A percentile compares a stretch with the other conserved stretches of the same genome.
Conservation (phyloP, 2,113 vertebrate species). For the Larimichthys crocea region DNA sequence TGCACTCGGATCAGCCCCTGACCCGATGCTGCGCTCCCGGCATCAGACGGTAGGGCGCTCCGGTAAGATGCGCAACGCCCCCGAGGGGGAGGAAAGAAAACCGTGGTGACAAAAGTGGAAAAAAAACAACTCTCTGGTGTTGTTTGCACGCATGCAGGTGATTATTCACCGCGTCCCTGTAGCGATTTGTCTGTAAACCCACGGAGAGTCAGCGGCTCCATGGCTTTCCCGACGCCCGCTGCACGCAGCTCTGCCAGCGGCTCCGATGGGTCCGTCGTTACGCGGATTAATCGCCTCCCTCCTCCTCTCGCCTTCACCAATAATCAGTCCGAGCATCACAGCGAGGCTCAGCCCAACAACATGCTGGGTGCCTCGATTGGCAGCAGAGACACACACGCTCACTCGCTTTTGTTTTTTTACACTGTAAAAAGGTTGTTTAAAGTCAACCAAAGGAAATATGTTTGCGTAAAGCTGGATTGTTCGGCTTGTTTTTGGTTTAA, state of each 20-base stretch:
- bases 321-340: conserved; percentile 91
- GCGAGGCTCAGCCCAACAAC: conserved; percentile 87
- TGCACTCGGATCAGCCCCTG: conserved; percentile 83
- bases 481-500: not conserved
- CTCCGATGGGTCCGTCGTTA: conserved; percentile 90
- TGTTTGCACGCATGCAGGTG: not conserved
- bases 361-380: conserved; percentile 63
- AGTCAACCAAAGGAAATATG: not conserved
- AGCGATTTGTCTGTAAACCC: not conserved
- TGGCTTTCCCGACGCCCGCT: conserved; percentile 69
- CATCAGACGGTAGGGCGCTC: conserved; percentile 45
- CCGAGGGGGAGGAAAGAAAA: not conserved
- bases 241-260: conserved; percentile 86
- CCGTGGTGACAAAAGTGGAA: not conserved
- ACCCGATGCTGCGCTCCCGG: conserved; percentile 73
- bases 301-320: conserved; percentile 88
- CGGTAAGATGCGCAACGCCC: conserved; percentile 30
- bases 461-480: not conserved
- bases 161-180: not conserved
- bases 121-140: conserved; percentile 15
- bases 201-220: conserved; percentile 59
- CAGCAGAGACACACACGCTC: conserved; percentile 81
- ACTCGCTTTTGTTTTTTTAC: conserved; percentile 46
- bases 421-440: conserved; percentile 22
- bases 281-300: conserved; percentile 92